These are phyloP conservation scores for Idaea biselata DNA, from an alignment of 2,888 invertebrate species.

Conservation along the genomic window DNA sequence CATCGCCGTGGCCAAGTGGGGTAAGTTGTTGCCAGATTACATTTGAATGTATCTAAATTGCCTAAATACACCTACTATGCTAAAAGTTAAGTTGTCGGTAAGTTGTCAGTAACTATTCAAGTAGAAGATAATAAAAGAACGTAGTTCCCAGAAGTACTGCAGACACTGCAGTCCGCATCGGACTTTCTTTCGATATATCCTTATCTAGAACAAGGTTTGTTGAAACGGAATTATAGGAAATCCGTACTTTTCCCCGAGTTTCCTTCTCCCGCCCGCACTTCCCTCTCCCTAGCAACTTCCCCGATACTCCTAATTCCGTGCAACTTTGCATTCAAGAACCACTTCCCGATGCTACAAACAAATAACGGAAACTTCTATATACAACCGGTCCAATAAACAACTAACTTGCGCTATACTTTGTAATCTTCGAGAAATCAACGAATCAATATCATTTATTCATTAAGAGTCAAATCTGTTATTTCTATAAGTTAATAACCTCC, in stretches of 20 bases:
- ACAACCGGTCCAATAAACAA: no score
- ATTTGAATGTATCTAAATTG: no score
- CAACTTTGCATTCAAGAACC: neutral
- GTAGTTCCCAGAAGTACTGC: neutral
- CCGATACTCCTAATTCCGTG: neutral
- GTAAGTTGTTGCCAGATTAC: no score
- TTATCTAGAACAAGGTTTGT: conserved; percentile 2
- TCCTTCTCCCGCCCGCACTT: neutral
- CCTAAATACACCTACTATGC: no score
- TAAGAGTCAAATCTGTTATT: no score
- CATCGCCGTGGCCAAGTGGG: neutral
- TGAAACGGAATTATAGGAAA: conserved; percentile 3
- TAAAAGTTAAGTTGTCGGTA: no score
- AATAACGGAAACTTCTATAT: neutral
- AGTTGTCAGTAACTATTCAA: no score
- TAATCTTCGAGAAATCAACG: no score
- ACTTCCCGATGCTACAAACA: neutral
- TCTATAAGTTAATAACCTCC: neutral
- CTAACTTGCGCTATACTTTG: neutral
- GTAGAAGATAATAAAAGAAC: neutral
- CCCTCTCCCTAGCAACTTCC: neutral
- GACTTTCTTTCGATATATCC: neutral
- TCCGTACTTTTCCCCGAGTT: conserved; percentile 2
- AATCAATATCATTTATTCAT: no score
- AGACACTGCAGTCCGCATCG: neutral